Evolutionary conservation across 1,140 invertebrate species (phyloP).

Genomic region (Pissodes strobi): DNA sequence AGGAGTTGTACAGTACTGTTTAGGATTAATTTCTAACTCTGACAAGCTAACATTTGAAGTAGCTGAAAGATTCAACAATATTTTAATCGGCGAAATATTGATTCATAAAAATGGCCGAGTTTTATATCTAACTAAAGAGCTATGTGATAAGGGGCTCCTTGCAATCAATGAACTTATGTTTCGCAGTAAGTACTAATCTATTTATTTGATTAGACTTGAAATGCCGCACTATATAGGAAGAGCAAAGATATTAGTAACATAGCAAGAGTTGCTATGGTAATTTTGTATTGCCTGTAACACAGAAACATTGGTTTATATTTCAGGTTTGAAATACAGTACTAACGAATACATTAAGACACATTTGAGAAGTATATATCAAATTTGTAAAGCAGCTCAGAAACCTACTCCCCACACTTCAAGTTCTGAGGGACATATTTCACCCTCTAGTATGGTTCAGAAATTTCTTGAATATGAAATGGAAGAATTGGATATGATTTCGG

Average conservation of each 20-base stretch:
- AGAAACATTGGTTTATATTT: constrained; percentile 1
- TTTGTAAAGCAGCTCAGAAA: constrained; percentile 5
- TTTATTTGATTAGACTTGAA: background rate
- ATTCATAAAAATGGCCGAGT: constrained; percentile 21
- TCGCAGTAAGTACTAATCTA: constrained; percentile 23
- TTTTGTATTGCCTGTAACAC: background rate
- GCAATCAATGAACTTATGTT: constrained; percentile 29
- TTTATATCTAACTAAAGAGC: constrained; percentile 20
- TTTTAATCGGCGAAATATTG: constrained; percentile 37
- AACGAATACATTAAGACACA: constrained; percentile 29
- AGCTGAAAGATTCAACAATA: constrained; percentile 17
- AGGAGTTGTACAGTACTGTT: background rate
- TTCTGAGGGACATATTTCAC: background rate
- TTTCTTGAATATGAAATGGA: constrained; percentile 8
- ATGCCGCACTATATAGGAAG: background rate
- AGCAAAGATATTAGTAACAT: background rate
- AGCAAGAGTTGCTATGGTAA: background rate
- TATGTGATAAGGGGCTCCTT: constrained; percentile 28
- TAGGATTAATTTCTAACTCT: constrained; percentile 24
- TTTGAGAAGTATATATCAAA: constrained; percentile 7
- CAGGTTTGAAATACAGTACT: constrained; percentile 19
- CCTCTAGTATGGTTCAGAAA: too few relatives aligned
- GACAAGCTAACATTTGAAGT: constrained; percentile 16
- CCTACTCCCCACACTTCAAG: background rate
- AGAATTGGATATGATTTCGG: constrained; percentile 16